phyloP scores from a whole-genome alignment of 2,888 invertebrate genomes.

The Pilophorus perplexus region DNA sequence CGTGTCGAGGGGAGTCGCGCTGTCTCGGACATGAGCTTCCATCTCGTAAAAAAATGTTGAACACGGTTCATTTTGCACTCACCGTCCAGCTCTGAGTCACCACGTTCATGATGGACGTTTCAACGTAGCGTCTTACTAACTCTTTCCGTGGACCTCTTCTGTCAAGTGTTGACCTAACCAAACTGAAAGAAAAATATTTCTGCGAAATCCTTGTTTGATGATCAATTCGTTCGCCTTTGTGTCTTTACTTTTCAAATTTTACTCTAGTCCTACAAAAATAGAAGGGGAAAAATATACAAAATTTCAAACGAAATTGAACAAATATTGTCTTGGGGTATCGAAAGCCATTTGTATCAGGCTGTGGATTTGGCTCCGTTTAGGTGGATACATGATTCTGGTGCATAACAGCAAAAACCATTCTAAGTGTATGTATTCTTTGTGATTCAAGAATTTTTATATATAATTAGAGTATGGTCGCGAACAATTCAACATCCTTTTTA shows the following conservation, averaged over 20 bases:
- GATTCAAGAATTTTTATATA: constrained; percentile 47
- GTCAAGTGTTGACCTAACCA: too few species aligned
- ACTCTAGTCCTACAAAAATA: constrained; percentile 38
- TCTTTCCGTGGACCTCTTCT: too few species aligned
- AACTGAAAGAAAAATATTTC: too few species aligned
- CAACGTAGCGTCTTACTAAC: too few species aligned
- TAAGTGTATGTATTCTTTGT: constrained; percentile 46
- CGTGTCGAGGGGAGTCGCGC: too few species aligned
- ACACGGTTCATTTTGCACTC: too few species aligned
- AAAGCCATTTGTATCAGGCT: constrained; percentile 42
- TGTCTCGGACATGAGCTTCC: too few species aligned
- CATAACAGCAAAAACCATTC: constrained; percentile 42
- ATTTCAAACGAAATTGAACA: constrained; percentile 21
- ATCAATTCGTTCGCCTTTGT: too few species aligned
- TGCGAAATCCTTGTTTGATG: too few species aligned
- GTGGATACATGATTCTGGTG: constrained; percentile 42
- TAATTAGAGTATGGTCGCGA: constrained; percentile 42
- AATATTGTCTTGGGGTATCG: constrained; percentile 9
- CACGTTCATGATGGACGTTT: too few species aligned
- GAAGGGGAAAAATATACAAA: constrained; percentile 18
- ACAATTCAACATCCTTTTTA: constrained; percentile 39
- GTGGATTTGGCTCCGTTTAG: constrained; percentile 46
- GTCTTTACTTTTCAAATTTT: constrained; percentile 38
- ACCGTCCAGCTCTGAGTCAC: too few species aligned
- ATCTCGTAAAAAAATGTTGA: too few species aligned